A percentile compares a stretch with the other conserved stretches of the same genome.
phyloP scores from a whole-genome alignment of 2,113 vertebrate species.

The Epinephelus lanceolatus region DNA sequence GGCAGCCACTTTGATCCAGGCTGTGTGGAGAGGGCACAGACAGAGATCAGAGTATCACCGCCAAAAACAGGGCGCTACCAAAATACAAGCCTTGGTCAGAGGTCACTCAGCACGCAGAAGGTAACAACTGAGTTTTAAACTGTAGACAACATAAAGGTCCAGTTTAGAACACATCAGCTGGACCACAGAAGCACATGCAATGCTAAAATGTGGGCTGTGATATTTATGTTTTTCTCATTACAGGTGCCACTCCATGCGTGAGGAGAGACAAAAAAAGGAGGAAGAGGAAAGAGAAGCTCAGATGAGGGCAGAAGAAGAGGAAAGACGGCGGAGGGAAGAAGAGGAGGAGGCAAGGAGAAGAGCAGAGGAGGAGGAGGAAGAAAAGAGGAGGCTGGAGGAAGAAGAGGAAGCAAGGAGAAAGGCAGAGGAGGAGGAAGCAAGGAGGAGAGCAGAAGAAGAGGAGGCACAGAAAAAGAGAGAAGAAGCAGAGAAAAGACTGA shows the following conservation, averaged over 20 bases:
- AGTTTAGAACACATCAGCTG: neutral
- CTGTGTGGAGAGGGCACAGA: conserved; percentile 86
- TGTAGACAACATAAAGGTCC: neutral
- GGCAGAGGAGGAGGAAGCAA: conserved; percentile 58
- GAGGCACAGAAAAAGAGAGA: conserved; percentile 58
- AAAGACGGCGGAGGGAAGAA: conserved; percentile 42
- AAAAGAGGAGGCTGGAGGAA: conserved; percentile 38
- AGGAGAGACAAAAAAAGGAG: conserved; percentile 76
- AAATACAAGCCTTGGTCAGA: conserved; percentile 90
- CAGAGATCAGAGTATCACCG: conserved; percentile 78
- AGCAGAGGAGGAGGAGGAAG: conserved; percentile 50
- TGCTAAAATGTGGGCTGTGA: neutral
- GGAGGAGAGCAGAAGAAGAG: conserved; percentile 63
- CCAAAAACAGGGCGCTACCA: conserved; percentile 75
- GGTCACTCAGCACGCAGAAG: conserved; percentile 91
- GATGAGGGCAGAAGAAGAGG: conserved; percentile 63
- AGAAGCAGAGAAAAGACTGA: conserved; percentile 45
- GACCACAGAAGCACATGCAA: neutral
- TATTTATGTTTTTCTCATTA: conserved; percentile 22
- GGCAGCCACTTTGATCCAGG: conserved; percentile 88
- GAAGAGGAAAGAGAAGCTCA: conserved; percentile 57
- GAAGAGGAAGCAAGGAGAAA: conserved; percentile 51
- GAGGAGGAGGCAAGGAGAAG: conserved; percentile 53
- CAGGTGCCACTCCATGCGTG: conserved; percentile 80
- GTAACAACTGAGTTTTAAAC: conserved; percentile 71